Conservation (phyloP, 2,797 vertebrate species). For the Characodon lateralis region DNA sequence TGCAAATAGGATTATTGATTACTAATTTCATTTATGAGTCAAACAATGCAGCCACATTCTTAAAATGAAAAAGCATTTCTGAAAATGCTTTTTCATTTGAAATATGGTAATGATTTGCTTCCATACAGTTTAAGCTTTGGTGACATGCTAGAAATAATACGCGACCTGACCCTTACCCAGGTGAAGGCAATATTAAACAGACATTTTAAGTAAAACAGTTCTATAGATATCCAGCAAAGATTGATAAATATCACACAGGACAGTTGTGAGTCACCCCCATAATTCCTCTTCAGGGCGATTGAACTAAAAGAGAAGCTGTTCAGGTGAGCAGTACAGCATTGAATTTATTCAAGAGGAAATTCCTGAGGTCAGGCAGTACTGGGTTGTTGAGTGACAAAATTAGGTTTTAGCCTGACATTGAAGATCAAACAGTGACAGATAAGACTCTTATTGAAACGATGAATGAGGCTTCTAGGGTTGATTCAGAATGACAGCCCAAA, state of each 20-base stretch:
- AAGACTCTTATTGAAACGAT: too few relatives aligned
- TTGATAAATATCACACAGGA: neutral
- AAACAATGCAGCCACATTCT: too few relatives aligned
- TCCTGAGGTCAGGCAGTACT: constrained; percentile 20
- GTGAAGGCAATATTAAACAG: constrained; percentile 1
- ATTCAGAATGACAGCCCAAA: neutral
- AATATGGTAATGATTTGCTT: too few relatives aligned
- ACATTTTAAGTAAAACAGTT: neutral
- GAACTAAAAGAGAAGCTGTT: too few relatives aligned
- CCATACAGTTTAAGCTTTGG: neutral
- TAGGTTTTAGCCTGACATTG: neutral
- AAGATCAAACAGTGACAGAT: too few relatives aligned
- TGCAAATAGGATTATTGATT: too few relatives aligned
- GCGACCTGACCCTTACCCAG: neutral
- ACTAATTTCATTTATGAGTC: too few relatives aligned
- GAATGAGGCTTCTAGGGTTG: neutral
- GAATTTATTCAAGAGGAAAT: constrained; percentile 7
- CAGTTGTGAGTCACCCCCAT: too few relatives aligned
- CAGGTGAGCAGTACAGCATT: too few relatives aligned
- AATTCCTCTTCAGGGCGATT: too few relatives aligned
- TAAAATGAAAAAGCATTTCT: too few relatives aligned
- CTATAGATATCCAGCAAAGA: neutral
- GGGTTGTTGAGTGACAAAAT: constrained; percentile 17
- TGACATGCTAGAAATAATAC: neutral
- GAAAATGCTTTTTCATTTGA: too few relatives aligned